phyloP scores from a whole-genome alignment of 2,113 vertebrate genomes.

The Gorsachius goisagi region DNA sequence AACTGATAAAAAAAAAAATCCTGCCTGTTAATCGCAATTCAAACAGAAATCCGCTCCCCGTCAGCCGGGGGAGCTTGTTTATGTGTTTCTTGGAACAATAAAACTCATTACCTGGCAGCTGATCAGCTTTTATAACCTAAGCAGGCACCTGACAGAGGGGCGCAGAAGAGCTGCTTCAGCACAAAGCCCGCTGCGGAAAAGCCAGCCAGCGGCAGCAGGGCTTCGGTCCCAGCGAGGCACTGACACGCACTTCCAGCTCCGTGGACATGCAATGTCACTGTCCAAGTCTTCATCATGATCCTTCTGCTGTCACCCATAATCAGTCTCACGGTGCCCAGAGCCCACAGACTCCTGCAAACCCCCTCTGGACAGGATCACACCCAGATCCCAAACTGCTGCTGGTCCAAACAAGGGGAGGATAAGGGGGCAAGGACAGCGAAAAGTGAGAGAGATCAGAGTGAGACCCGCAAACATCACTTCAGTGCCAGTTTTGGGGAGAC shows the following conservation, averaged over 20 bases:
- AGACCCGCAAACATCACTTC: accelerated
- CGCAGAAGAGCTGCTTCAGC: conserved; percentile 33
- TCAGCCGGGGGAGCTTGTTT: conserved; percentile 45
- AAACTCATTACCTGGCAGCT: conserved; percentile 65
- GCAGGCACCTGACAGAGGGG: conserved; percentile 50
- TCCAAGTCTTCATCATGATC: background rate
- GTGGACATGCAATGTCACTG: background rate
- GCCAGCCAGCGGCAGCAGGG: background rate
- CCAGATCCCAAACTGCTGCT: background rate
- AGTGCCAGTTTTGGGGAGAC: background rate
- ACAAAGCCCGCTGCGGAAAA: background rate
- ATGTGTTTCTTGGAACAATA: conserved; percentile 62
- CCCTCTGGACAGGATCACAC: accelerated
- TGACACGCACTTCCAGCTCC: background rate
- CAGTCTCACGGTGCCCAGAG: background rate
- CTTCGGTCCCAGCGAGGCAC: background rate
- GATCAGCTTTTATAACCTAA: conserved; percentile 50
- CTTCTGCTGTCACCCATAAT: background rate
- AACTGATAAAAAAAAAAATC: conserved; percentile 13
- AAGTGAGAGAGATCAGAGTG: background rate
- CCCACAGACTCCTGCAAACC: background rate
- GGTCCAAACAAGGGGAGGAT: background rate
- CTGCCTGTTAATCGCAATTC: conserved; percentile 55
- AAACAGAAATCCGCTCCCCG: conserved; percentile 54
- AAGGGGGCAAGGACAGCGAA: background rate